Conservation (phyloP, 1,140 invertebrate genomes). For the Manduca sexta region DNA sequence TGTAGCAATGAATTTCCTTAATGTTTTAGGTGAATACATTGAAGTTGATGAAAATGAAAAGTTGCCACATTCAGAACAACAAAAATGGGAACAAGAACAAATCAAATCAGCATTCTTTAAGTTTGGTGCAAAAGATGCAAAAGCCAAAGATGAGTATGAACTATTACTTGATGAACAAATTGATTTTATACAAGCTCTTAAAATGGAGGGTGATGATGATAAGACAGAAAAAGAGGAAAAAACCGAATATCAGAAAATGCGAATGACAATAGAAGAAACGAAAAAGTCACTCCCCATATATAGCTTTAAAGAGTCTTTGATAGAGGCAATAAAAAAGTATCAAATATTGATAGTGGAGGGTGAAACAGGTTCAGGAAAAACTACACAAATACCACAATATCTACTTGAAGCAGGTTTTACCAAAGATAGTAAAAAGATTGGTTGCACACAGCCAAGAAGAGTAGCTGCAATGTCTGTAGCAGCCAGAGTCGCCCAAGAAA, state of each 20-base stretch:
- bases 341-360: constrained; percentile 98
- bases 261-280: constrained; percentile 92
- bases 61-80: constrained; percentile 93
- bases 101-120: constrained; percentile 92
- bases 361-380: constrained; percentile 98
- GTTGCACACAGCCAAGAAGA: constrained; percentile 96
- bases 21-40: constrained; percentile 79
- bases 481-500: constrained; percentile 98
- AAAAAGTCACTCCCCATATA: constrained; percentile 95
- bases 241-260: constrained; percentile 82
- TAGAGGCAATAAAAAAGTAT: constrained; percentile 90
- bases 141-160: constrained; percentile 89
- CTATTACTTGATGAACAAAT: constrained; percentile 96
- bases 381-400: constrained; percentile 99
- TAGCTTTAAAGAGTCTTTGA: constrained; percentile 91
- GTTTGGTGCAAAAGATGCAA: constrained; percentile 95
- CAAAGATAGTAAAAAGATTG: constrained; percentile 88
- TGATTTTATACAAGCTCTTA: constrained; percentile 96
- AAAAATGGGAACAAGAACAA: constrained; percentile 99
- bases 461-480: constrained; percentile 99
- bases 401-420: constrained; percentile 93
- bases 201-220: constrained; percentile 88
- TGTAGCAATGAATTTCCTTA: background rate
- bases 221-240: constrained; percentile 75
- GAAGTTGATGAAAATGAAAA: constrained; percentile 92